Evolutionary conservation across 1,140 invertebrate genomes (phyloP), one percentile per base, ranked within the genome.

Genomic region (Chionoecetes opilio): DNA sequence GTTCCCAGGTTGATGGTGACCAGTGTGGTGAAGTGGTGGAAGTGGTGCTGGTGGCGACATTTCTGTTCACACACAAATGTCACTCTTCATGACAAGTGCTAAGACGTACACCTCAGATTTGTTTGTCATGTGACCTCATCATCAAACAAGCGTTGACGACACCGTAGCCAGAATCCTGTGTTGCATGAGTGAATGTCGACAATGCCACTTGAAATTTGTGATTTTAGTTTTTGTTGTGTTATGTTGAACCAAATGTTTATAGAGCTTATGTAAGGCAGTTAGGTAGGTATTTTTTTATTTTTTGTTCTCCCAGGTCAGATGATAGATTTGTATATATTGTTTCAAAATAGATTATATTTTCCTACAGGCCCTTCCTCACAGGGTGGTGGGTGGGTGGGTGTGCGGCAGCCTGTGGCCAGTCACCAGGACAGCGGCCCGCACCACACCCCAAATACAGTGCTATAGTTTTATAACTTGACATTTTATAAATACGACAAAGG

Each of bases 271-370:
- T 75, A 21, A 11, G 21, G 26, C 1, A 75, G n/a, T 75, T 75
- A 53, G 11, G n/a, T n/a, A n/a, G 21, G 46, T 53, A 75, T 75
- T n/a, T 75, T 17, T 75, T 75, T 75, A 75, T n/a, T 75, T 75
- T 26, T 75, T 75, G 8, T 63, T 26, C 63, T 26, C 63, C n/a
- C 21, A 75, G 63, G 63, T 26, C 63, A 75, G 14, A 14, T 75
- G n/a, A n/a, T n/a, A 75, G 21, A 75, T 75, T 75, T 75, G 63
- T 75, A 75, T 75, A 75, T 75, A 75, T 75, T 75, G 63, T 75
- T 75, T 75, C 0, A 17, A 75, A 1, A 75, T 75, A 75, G 63
- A 75, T 75, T 75, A 75, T 75, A 75, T 75, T 75, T 75, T 75
- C 63, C 8, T 75, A 75, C n/a, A 75, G n/a, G 63, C 11, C 11